These are phyloP conservation scores for Apotomis capreana DNA, from an alignment of 2,888 invertebrate species.

Conservation along the genomic window DNA sequence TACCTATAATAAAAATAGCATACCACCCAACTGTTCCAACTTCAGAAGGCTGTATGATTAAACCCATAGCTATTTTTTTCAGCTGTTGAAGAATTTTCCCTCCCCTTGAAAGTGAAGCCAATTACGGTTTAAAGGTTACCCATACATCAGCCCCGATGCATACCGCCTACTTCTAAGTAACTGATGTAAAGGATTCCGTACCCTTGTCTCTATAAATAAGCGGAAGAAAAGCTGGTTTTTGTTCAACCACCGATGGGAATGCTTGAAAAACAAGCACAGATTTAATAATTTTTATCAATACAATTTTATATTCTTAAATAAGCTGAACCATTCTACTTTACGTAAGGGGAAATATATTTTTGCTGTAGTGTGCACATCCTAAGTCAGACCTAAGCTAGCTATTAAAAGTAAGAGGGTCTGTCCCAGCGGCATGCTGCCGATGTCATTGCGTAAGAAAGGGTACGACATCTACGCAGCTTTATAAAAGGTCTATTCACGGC, in stretches of 20 bases:
- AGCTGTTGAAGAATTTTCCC: not conserved
- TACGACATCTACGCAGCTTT: not conserved
- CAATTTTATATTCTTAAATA: too few relatives aligned
- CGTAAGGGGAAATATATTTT: too few relatives aligned
- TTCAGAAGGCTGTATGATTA: too few relatives aligned
- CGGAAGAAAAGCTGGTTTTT: not conserved
- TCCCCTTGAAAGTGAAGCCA: constrained; percentile 4
- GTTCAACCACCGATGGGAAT: too few relatives aligned
- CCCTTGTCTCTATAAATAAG: constrained; percentile 29
- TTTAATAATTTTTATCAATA: not conserved
- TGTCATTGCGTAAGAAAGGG: not conserved
- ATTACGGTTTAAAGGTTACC: constrained; percentile 13
- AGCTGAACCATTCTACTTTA: too few relatives aligned
- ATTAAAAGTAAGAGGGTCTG: constrained; percentile 25
- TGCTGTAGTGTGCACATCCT: too few relatives aligned
- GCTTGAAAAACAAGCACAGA: not conserved
- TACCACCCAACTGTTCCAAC: too few relatives aligned
- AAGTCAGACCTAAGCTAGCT: constrained; percentile 2
- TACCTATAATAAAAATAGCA: too few relatives aligned
- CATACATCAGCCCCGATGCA: constrained; percentile 20
- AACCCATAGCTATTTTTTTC: too few relatives aligned
- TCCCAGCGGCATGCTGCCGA: not conserved
- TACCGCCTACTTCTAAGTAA: constrained; percentile 3
- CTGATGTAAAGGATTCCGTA: constrained; percentile 10
- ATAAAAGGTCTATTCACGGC: not conserved